A percentile compares a stretch with the other conserved stretches of the same genome.
Conservation (phyloP, 35 echinoderm and acorn worm species). For the Stichopus chloronotus region DNA sequence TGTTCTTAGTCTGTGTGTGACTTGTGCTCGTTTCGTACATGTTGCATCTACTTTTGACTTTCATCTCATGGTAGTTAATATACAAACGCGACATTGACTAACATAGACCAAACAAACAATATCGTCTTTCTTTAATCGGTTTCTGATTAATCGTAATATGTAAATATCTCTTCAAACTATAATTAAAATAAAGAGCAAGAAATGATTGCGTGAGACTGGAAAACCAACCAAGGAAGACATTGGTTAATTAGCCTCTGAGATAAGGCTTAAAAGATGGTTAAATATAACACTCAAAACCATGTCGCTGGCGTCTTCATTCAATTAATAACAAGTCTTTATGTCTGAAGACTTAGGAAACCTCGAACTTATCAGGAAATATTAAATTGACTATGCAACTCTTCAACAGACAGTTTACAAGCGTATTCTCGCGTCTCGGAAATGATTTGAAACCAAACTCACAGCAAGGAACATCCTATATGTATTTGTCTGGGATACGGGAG, state of each 20-base stretch:
- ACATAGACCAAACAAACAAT: no score
- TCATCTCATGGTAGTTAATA: no score
- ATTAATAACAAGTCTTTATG: background rate
- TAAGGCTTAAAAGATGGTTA: background rate
- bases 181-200: background rate
- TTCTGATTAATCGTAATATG: no score
- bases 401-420: background rate
- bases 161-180: no score
- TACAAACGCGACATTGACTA: no score
- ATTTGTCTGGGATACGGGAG: background rate
- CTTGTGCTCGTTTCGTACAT: no score
- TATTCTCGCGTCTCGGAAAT: background rate
- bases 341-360: background rate
- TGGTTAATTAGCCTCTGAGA: background rate
- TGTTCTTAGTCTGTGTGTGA: no score
- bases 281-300: background rate
- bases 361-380: background rate
- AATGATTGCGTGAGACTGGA: background rate
- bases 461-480: background rate
- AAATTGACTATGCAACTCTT: background rate
- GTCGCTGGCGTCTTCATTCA: background rate
- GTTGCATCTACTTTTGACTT: no score
- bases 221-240: background rate
- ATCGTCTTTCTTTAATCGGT: no score
- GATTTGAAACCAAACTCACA: background rate